These are phyloP conservation scores for Falco punctatus DNA, from an alignment of 2,113 vertebrate species.

Conservation along the genomic window DNA sequence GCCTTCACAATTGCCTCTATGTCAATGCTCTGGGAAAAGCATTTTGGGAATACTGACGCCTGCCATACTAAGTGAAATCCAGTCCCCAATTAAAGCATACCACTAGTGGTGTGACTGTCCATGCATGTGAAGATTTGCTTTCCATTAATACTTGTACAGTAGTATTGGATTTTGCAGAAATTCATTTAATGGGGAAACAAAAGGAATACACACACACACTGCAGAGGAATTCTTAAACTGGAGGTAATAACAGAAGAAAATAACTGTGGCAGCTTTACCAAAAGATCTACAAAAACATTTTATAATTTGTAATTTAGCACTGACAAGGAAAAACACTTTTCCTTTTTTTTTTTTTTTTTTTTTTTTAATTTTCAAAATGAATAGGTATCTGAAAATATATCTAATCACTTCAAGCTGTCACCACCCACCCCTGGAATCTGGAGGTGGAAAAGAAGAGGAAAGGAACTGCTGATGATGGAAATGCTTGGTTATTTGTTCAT, in stretches of 20 bases:
- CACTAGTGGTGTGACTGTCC: background rate
- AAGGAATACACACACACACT: background rate
- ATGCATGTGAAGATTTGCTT: background rate
- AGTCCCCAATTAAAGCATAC: background rate
- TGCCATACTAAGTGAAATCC: background rate
- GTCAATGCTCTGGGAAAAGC: background rate
- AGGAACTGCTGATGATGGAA: constrained; percentile 45
- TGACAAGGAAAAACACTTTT: background rate
- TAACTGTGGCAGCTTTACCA: background rate
- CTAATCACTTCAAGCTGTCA: constrained; percentile 57
- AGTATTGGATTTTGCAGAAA: background rate
- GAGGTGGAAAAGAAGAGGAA: constrained; percentile 50
- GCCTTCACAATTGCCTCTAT: background rate
- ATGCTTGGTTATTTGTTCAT: constrained; percentile 34
- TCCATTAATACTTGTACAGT: background rate
- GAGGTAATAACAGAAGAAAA: background rate
- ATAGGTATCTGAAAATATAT: constrained; percentile 55
- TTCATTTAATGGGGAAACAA: background rate
- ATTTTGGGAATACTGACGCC: background rate
- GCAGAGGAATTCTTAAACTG: background rate
- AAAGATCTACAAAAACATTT: background rate
- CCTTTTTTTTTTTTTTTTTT: background rate
- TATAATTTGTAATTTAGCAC: background rate
- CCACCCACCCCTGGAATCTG: constrained; percentile 56
- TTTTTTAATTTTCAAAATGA: background rate